Evolutionary conservation across 2,888 invertebrate genomes (phyloP), one percentile per base, ranked within the genome.

Genomic region (Drosophila meridionalis): DNA sequence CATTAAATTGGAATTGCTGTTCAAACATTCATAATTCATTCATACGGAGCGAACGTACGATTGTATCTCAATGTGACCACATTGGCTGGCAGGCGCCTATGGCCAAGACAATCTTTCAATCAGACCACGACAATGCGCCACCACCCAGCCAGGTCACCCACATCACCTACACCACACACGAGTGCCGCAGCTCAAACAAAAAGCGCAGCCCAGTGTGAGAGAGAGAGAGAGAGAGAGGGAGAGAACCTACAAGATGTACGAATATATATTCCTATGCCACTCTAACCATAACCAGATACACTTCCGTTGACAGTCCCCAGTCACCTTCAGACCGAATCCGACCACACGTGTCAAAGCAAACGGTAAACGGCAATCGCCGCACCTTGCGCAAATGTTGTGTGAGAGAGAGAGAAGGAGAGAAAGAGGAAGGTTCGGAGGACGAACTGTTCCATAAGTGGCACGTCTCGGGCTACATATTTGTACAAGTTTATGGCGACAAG

Each of bases 401-500:
- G 68, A 80, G 73, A 67, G 50, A 42, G 2, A 7, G 47, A 14
- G 11, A 32, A 32, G 40, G 48, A 58, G 30, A 42, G 26, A 20
- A 20, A 20, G 26, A 7, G 12, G 14, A 14, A 0, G 30, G 48
- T 11, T 9, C 0, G 11, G n/a, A 53, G 40, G 14, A 12, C 30
- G 30, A 45, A 11, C 63, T 36, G 26, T 47, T 3, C 58, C 79
- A 69, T 86, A 88, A 86, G 89, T 83, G 87, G 85, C 85, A 85
- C 85, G 85, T 89, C 85, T 82, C 73, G 57, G 61, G 85, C 69
- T 67, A 82, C 85, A 85, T 87, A 85, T 85, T 85, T 85, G 85
- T 89, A 73, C 89, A 89, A 85, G 85, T 89, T 89, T 85, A 85
- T 87, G 89, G 85, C 85, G 85, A 89, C 85, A 85, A 87, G 87